phyloP scores from a whole-genome alignment of 2,113 vertebrate genomes.

The Dipodomys stephensi region DNA sequence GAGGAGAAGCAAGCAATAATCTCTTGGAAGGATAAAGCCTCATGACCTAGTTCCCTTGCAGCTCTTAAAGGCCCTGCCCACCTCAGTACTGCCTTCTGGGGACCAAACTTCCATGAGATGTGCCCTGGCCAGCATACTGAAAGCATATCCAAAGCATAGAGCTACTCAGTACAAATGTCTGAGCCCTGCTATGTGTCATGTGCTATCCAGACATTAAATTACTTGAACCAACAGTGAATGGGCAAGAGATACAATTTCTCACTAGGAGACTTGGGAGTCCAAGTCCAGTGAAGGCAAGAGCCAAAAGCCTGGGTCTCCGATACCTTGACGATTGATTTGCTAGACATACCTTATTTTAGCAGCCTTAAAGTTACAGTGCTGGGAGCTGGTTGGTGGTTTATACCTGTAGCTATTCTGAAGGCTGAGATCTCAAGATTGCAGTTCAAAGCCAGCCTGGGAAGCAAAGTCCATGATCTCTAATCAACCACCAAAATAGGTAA shows the following conservation, averaged over 20 bases:
- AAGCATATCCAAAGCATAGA: not conserved
- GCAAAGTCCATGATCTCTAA: no score
- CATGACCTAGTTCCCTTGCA: not conserved
- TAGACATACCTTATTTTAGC: not conserved
- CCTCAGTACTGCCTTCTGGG: not conserved
- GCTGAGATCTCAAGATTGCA: no score
- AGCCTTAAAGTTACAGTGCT: not conserved
- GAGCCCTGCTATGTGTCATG: not conserved
- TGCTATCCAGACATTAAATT: not conserved
- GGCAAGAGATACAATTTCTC: not conserved
- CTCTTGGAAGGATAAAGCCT: not conserved
- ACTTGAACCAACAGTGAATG: rapidly evolving
- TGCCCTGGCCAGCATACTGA: no score
- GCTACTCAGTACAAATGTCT: no score
- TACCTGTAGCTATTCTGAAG: no score
- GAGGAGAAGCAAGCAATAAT: not conserved
- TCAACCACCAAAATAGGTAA: no score
- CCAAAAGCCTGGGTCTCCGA: not conserved
- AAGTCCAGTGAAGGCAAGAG: not conserved
- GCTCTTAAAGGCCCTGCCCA: not conserved
- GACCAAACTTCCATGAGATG: no score
- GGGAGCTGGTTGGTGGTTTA: no score
- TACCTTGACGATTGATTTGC: not conserved
- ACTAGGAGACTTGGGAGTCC: not conserved
- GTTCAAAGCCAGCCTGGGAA: no score